Conservation (phyloP, 2,888 invertebrate genomes). For the Thymelicus lineola region DNA sequence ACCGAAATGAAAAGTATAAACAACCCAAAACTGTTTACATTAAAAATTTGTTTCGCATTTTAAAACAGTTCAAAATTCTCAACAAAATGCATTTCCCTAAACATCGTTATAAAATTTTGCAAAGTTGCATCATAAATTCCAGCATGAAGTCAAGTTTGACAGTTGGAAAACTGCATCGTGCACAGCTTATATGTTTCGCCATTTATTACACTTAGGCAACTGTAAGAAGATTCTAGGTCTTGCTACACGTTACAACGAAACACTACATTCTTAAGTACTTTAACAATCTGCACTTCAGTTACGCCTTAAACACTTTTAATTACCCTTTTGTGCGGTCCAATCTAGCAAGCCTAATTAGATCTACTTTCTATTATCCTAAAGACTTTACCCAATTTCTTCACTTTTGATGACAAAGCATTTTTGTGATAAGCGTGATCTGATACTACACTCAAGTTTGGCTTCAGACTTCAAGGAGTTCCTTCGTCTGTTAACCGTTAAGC, state of each 20-base stretch:
- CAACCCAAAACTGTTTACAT: background rate
- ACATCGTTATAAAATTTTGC: slow-evolving; percentile 30
- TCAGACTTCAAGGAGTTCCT: too few species aligned
- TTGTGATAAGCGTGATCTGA: too few species aligned
- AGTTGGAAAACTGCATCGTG: slow-evolving; percentile 55
- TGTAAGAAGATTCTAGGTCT: slow-evolving; percentile 20
- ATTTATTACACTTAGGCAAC: slow-evolving; percentile 27
- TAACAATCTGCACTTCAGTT: background rate
- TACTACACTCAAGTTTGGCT: too few species aligned
- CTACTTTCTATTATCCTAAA: too few species aligned
- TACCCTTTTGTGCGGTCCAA: too few species aligned
- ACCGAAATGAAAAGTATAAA: background rate
- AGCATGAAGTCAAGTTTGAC: slow-evolving; percentile 43
- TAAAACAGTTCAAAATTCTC: slow-evolving; percentile 9
- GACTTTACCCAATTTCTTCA: too few species aligned
- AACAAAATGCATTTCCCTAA: slow-evolving; percentile 25
- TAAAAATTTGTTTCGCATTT: slow-evolving; percentile 6
- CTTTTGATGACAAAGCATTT: too few species aligned
- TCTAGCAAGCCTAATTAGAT: too few species aligned
- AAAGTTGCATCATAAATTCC: slow-evolving; percentile 29
- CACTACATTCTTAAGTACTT: slow-evolving; percentile 1
- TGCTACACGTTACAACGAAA: background rate
- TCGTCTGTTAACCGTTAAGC: too few species aligned
- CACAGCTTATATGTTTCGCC: slow-evolving; percentile 44
- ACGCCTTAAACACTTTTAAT: too few species aligned